Evolutionary conservation across 2,888 invertebrate genomes (phyloP), one percentile per base, ranked within the genome.

Genomic region (Lapara coniferarum): DNA sequence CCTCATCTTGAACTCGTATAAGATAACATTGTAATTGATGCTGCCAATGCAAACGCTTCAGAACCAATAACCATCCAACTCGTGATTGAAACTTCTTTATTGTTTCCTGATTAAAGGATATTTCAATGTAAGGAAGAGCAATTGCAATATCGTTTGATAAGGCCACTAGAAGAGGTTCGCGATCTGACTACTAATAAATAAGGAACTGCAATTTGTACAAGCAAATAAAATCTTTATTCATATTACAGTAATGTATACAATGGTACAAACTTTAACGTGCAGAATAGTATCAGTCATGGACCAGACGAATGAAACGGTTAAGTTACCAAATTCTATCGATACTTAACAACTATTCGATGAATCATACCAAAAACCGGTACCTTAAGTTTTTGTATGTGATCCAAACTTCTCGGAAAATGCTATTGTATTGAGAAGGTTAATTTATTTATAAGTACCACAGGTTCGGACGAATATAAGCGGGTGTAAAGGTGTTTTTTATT

Each of bases 281-380:
- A 66, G 68, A 72, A 71, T 69, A 67, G 69, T 59, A 71, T 70
- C 70, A n/a, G 66, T 58, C 57, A 72, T 70, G 67, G 71, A 70
- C 73, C 55, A 56, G 73, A 70, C 72, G 57, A 74, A 70, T 56
- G 72, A 74, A 80, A 80, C 80, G 69, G 74, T 75, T 76, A 68
- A 73, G 72, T 76, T 68, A 69, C 70, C 74, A 70, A 78, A 80
- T 71, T 74, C 72, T 69, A 67, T 72, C 72, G 69, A 70, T 77
- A 25, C 25, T 25, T 25, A 70, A 44, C 67, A 66, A 66, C 46
- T 66, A 70, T 71, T 74, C 70, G 74, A 75, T 82, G 79, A 82
- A 69, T 81, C 79, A 81, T 71, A 66, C 52, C 70, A 73, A 73
- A 75, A 79, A 77, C 74, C 70, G 74, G 73, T 76, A 66, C 51